These are phyloP conservation scores for Manis javanica DNA, from an alignment of 2,797 vertebrate genomes.

Conservation along the genomic window DNA sequence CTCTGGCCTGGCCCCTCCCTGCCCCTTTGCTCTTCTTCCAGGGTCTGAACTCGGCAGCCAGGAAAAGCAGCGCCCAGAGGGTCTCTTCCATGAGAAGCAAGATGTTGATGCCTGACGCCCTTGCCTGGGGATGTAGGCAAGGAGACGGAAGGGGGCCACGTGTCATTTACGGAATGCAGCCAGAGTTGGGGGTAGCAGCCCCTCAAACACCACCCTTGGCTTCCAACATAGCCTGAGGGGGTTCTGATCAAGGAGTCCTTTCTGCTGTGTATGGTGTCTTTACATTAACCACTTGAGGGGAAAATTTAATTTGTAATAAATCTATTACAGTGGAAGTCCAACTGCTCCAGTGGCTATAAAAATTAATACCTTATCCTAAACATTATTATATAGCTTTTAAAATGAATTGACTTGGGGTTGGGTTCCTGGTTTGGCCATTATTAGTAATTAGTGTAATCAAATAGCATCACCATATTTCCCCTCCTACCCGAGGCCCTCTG, in stretches of 20 bases:
- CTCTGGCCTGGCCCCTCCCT: rapidly evolving
- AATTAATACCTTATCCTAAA: conserved; percentile 86
- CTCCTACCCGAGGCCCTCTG: background rate
- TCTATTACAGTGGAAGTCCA: conserved; percentile 80
- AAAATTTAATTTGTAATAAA: conserved; percentile 82
- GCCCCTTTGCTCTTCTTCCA: background rate
- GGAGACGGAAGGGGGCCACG: rapidly evolving
- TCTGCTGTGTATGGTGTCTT: background rate
- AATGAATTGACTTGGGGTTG: conserved; percentile 82
- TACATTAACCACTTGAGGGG: conserved; percentile 70
- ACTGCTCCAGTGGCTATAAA: conserved; percentile 80
- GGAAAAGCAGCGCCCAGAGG: rapidly evolving
- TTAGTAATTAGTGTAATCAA: conserved; percentile 85
- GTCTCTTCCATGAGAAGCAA: background rate
- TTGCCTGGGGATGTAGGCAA: background rate
- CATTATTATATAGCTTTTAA: conserved; percentile 84
- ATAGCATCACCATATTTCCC: conserved; percentile 53
- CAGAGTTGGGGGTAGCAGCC: background rate
- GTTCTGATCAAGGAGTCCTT: background rate
- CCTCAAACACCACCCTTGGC: background rate
- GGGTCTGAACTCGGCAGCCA: background rate
- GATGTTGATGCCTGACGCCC: background rate
- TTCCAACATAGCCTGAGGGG: background rate
- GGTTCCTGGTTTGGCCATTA: conserved; percentile 77
- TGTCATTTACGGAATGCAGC: background rate